Percentiles rank a stretch among this genome's conserved stretches.
Evolutionary conservation across 2,797 vertebrate species (phyloP).

Genomic region (Lemur catta): DNA sequence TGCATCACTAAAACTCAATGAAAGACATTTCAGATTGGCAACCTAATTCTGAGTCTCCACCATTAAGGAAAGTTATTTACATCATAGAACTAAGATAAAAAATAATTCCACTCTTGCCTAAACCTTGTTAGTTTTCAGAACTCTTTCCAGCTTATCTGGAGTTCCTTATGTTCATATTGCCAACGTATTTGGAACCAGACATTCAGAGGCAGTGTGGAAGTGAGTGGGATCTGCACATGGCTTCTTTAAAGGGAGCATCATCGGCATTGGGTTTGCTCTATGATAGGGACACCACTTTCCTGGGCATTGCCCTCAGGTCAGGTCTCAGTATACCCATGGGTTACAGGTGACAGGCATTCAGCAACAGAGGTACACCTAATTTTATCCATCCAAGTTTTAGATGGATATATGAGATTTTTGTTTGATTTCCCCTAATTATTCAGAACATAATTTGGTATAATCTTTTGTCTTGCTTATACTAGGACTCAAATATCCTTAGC

Average conservation of each 20-base stretch:
- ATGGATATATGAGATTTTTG: neutral
- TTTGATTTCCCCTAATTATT: slow-evolving; percentile 22
- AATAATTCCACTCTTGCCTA: neutral
- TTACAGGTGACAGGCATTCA: neutral
- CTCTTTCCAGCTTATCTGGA: neutral
- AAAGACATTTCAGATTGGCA: slow-evolving; percentile 15
- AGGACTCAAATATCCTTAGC: neutral
- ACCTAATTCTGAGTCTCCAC: neutral
- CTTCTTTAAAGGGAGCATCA: neutral
- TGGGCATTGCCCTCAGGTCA: neutral
- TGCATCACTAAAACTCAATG: neutral
- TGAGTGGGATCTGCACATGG: neutral
- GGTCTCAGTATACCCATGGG: neutral
- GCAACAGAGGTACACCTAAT: neutral
- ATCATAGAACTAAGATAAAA: neutral
- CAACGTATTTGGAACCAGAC: neutral
- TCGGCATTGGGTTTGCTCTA: neutral
- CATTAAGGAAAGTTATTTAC: neutral
- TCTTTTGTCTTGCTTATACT: neutral
- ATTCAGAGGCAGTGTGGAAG: neutral
- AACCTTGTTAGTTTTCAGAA: neutral
- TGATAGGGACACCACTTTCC: neutral
- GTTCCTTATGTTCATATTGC: neutral
- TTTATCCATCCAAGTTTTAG: neutral
- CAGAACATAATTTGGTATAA: neutral